A percentile compares a stretch with the other conserved stretches of the same genome.
Conservation (phyloP, 64 coral and sea anemone genomes). For the Orbicella faveolata region DNA sequence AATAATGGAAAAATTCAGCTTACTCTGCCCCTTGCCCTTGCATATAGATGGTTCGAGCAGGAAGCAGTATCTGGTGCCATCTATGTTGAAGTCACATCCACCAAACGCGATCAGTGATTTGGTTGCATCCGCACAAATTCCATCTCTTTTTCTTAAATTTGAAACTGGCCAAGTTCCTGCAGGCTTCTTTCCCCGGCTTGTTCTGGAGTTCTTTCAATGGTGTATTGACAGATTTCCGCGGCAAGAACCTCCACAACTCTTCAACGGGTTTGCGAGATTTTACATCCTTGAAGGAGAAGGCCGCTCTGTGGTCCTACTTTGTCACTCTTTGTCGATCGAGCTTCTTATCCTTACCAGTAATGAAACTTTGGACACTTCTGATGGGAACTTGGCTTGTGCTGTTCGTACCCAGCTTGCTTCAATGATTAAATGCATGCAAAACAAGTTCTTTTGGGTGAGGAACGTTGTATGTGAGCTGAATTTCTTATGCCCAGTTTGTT, state of each 20-base stretch:
- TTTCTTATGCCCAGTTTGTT: neutral
- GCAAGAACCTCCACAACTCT: neutral
- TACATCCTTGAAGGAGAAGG: neutral
- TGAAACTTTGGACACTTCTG: neutral
- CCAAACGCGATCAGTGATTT: neutral
- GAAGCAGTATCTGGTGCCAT: neutral
- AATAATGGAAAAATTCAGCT: conserved; percentile 14
- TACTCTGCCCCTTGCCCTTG: neutral
- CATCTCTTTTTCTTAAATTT: neutral
- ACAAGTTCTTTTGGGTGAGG: neutral
- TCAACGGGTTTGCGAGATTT: neutral
- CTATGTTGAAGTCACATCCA: neutral
- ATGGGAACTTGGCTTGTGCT: neutral
- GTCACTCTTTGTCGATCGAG: conserved; percentile 8
- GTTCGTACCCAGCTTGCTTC: neutral
- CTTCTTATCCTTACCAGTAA: neutral
- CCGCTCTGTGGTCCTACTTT: neutral
- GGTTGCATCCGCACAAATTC: neutral
- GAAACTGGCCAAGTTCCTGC: neutral
- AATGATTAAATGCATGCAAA: neutral
- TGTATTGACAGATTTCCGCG: neutral
- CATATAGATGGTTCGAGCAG: neutral
- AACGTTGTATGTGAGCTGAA: neutral
- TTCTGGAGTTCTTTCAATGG: neutral
- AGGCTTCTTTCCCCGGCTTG: neutral